These are phyloP conservation scores for Aurelia sp. DNA, from an alignment of 30 jellyfish, hydroid and myxozoan species.

Conservation along the genomic window DNA sequence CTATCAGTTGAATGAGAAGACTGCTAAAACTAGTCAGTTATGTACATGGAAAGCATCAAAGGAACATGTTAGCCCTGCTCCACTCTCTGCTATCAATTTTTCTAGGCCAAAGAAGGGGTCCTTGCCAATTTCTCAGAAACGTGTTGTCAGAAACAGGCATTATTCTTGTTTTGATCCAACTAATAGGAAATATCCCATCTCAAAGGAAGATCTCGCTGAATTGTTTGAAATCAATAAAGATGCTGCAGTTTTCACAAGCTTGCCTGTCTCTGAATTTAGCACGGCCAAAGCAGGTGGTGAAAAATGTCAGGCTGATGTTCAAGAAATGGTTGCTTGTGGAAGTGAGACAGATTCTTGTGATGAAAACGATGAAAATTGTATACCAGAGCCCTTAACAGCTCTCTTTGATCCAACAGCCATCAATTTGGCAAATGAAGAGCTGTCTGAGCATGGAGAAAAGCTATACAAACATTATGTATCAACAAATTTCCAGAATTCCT, in stretches of 20 bases:
- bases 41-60: background rate
- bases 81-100: too few species aligned
- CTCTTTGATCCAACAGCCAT: conserved; percentile 53
- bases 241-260: too few species aligned
- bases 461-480: too few species aligned
- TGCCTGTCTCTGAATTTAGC: too few species aligned
- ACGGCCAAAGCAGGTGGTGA: conserved; percentile 8
- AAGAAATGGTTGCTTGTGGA: conserved; percentile 14
- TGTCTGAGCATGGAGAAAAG: too few species aligned
- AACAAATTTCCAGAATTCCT: too few species aligned
- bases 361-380: conserved; percentile 29
- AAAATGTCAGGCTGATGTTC: background rate
- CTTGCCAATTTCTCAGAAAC: conserved; percentile 22
- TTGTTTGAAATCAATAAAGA: too few species aligned
- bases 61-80: too few species aligned
- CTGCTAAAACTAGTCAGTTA: conserved; percentile 36
- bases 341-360: conserved; percentile 44
- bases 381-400: conserved; percentile 40
- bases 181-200: too few species aligned
- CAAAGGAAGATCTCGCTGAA: too few species aligned
- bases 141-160: conserved; percentile 7
- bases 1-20: conserved; percentile 11
- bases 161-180: conserved; percentile 12
- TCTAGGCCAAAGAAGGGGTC: too few species aligned
- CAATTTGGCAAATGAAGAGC: conserved; percentile 20